Percentiles rank a stretch among this genome's conserved stretches.
These are phyloP conservation scores for Sinella curviseta DNA, from an alignment of 1,140 invertebrate species.

Conservation along the genomic window DNA sequence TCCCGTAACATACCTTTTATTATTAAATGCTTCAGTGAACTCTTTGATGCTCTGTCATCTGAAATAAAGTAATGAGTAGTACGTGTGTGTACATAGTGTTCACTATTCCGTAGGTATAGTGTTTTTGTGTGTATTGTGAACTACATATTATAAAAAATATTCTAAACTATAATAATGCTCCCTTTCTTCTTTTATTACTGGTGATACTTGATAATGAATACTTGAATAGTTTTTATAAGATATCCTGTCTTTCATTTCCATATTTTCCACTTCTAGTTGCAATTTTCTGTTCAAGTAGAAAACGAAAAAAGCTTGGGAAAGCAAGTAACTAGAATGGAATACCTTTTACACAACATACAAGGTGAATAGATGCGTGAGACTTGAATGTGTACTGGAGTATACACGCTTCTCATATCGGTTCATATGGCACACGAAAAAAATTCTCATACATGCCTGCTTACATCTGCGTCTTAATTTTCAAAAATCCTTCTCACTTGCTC, in stretches of 20 bases:
- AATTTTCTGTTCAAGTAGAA: not conserved
- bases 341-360: not conserved
- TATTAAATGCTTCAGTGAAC: not conserved
- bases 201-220: conserved; percentile 9
- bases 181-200: not conserved
- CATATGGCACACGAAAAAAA: too few species aligned
- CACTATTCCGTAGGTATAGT: too few species aligned
- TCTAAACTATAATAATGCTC: not conserved
- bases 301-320: not conserved
- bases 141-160: too few species aligned
- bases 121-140: too few species aligned
- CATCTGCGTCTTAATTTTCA: too few species aligned
- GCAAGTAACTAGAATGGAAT: not conserved
- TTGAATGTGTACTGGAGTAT: too few species aligned
- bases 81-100: not conserved
- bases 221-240: not conserved
- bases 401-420: too few species aligned
- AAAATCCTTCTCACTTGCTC: too few species aligned
- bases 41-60: not conserved
- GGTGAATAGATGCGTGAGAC: too few species aligned
- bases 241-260: not conserved
- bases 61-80: conserved; percentile 16
- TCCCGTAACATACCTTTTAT: not conserved
- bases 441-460: too few species aligned
- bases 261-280: not conserved